These are phyloP conservation scores for Guaruba guarouba DNA, from an alignment of 2,113 vertebrate species.

Conservation along the genomic window DNA sequence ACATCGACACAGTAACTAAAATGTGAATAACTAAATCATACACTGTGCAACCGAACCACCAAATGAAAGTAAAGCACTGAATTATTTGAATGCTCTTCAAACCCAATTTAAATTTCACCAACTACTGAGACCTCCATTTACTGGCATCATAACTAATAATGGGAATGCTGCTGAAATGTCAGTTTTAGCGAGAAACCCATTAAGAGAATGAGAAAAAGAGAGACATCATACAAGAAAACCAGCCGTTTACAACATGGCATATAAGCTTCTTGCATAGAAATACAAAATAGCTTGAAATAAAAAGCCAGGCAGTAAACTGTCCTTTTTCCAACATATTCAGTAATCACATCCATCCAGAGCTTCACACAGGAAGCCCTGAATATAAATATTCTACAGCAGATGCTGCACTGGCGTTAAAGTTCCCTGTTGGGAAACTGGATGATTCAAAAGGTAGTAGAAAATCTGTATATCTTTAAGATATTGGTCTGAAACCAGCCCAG, in stretches of 20 bases:
- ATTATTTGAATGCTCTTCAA: conserved; percentile 66
- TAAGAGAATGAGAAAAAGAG: conserved; percentile 51
- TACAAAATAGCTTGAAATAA: conserved; percentile 66
- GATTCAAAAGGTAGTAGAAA: conserved; percentile 49
- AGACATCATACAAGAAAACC: conserved; percentile 65
- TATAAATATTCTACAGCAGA: conserved; percentile 54
- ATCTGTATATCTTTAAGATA: conserved; percentile 43
- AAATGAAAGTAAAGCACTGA: conserved; percentile 46
- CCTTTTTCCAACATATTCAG: conserved; percentile 31
- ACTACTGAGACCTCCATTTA: conserved; percentile 65
- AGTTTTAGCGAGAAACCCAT: conserved; percentile 63
- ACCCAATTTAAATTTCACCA: conserved; percentile 69
- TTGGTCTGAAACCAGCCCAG: conserved; percentile 38
- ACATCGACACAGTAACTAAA: conserved; percentile 54
- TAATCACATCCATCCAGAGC: conserved; percentile 54
- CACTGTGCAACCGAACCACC: conserved; percentile 40
- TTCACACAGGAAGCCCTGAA: conserved; percentile 37
- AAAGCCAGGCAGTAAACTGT: conserved; percentile 54
- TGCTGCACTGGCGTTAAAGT: conserved; percentile 45
- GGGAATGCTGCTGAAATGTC: conserved; percentile 65
- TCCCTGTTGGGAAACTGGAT: conserved; percentile 31
- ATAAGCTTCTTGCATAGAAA: conserved; percentile 61
- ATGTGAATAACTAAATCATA: conserved; percentile 65
- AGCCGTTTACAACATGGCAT: conserved; percentile 65
- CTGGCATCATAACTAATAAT: conserved; percentile 70